phyloP scores from a whole-genome alignment of 2,888 invertebrate genomes.

The Synanthedon myopaeformis region DNA sequence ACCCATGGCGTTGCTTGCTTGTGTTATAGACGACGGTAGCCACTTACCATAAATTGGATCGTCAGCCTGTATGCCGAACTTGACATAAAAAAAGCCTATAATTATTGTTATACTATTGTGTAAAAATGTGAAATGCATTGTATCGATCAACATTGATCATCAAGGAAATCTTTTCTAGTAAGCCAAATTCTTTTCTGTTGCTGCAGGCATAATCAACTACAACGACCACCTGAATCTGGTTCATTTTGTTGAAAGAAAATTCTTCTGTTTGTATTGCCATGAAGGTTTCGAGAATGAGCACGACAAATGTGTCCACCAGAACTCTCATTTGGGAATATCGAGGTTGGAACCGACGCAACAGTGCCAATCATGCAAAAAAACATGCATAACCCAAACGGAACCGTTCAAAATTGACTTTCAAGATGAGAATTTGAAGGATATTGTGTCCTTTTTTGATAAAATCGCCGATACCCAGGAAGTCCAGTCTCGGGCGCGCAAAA shows the following conservation, averaged over 20 bases:
- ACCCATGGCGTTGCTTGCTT: too few species aligned
- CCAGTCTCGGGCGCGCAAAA: conserved; percentile 30
- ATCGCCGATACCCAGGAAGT: conserved; percentile 34
- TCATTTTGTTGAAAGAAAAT: conserved; percentile 43
- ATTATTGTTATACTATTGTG: too few species aligned
- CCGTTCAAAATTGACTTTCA: conserved; percentile 20
- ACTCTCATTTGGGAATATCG: conserved; percentile 47
- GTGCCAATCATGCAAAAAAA: conserved; percentile 18
- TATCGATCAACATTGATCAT: neutral
- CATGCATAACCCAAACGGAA: conserved; percentile 38
- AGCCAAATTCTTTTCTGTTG: neutral
- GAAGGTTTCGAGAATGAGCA: conserved; percentile 43
- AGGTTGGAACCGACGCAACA: conserved; percentile 17
- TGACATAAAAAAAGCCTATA: too few species aligned
- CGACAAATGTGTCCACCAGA: conserved; percentile 42
- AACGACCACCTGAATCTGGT: conserved; percentile 55
- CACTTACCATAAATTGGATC: too few species aligned
- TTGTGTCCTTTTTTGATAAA: conserved; percentile 57
- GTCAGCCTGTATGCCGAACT: too few species aligned
- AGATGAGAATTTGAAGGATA: conserved; percentile 53
- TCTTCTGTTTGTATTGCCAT: conserved; percentile 51
- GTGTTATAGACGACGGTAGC: too few species aligned
- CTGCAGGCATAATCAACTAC: conserved; percentile 56
- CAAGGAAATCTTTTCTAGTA: neutral
- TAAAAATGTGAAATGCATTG: too few species aligned